These are phyloP conservation scores for Erpobdella octoculata DNA, from an alignment of 2,888 invertebrate species.

Conservation along the genomic window DNA sequence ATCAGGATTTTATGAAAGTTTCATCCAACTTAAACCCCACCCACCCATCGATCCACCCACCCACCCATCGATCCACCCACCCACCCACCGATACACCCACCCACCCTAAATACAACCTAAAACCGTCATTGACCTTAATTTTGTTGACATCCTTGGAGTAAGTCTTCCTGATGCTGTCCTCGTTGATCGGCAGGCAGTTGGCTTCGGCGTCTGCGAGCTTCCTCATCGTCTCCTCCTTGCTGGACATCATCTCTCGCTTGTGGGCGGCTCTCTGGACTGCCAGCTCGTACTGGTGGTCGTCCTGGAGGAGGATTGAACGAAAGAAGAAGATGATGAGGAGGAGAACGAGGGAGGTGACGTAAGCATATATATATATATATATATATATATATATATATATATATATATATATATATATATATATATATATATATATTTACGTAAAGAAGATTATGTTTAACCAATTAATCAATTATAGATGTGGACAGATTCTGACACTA, in stretches of 20 bases:
- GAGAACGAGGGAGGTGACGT: too few relatives aligned
- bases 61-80: background rate
- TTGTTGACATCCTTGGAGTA: constrained; percentile 37
- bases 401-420: too few relatives aligned
- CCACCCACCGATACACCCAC: background rate
- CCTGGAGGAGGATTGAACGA: too few relatives aligned
- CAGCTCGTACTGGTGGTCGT: constrained; percentile 38
- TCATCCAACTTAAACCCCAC: too few relatives aligned
- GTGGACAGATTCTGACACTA: too few relatives aligned
- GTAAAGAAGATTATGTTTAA: too few relatives aligned
- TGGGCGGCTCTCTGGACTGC: constrained; percentile 35
- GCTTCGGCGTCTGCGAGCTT: constrained; percentile 36
- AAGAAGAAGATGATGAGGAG: too few relatives aligned
- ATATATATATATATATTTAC: too few relatives aligned
- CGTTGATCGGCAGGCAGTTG: constrained; percentile 35
- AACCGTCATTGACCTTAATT: constrained; percentile 34
- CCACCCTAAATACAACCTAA: background rate
- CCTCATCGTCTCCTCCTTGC: constrained; percentile 37
- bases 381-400: too few relatives aligned
- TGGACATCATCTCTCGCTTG: constrained; percentile 35
- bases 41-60: background rate
- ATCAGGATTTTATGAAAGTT: too few relatives aligned
- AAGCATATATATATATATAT: too few relatives aligned
- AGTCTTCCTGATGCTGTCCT: constrained; percentile 35
- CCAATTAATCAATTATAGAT: too few relatives aligned